These are phyloP conservation scores for Sarcophaga variegata DNA, from an alignment of 2,888 invertebrate species.

Conservation along the genomic window DNA sequence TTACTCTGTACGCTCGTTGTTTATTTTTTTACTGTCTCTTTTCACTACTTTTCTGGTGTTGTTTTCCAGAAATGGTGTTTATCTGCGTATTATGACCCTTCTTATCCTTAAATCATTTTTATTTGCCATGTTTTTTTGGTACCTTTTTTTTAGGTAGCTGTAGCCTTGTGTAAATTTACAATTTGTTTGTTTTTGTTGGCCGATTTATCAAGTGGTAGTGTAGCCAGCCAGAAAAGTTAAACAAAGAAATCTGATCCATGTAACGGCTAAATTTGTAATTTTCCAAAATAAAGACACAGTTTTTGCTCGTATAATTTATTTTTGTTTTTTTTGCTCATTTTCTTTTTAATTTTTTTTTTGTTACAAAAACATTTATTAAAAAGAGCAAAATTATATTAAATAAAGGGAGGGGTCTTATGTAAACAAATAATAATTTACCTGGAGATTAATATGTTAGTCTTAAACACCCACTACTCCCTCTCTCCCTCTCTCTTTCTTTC, in stretches of 20 bases:
- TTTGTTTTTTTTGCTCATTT: not conserved
- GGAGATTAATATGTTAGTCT: slow-evolving; percentile 10
- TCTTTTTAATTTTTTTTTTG: not conserved
- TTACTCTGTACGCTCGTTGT: not conserved
- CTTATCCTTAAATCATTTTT: slow-evolving; percentile 60
- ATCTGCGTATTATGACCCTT: slow-evolving; percentile 65
- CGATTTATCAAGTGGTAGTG: slow-evolving; percentile 49
- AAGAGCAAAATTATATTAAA: too few species aligned
- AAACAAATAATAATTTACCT: slow-evolving; percentile 3
- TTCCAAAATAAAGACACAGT: not conserved
- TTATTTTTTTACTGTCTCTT: slow-evolving; percentile 7
- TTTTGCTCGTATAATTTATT: not conserved
- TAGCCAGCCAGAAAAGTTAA: slow-evolving; percentile 19
- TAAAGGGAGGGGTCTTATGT: not conserved
- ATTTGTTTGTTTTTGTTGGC: slow-evolving; percentile 39
- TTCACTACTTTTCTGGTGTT: slow-evolving; percentile 22
- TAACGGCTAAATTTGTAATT: not conserved
- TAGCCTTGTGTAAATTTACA: not conserved
- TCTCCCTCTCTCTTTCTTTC: too few species aligned
- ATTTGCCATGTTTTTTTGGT: slow-evolving; percentile 11
- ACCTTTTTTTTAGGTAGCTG: not conserved
- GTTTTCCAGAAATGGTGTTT: slow-evolving; percentile 55
- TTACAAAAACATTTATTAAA: too few species aligned
- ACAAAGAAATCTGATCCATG: not conserved
- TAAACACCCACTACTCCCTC: not conserved